Base-by-base conservation (phyloP, 1,140 invertebrate species). In the Drosophila repleta region DNA sequence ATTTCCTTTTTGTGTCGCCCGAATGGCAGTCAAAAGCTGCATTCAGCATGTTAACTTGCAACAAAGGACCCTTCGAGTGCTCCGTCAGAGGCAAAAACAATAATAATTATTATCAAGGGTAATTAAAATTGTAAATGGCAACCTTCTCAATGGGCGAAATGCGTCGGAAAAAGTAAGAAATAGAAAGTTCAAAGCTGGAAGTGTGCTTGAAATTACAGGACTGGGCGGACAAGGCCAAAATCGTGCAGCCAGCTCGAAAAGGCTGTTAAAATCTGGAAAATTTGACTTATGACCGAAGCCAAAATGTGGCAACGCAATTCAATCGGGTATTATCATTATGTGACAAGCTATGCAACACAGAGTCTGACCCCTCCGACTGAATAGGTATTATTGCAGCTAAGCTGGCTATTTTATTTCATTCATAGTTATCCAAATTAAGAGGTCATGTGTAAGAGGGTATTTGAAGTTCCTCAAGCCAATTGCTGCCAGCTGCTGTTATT, bases 121-220 rank as follows among this genome's bases (percentile, higher is more conserved):
- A 85, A 75, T 87, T 82, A 81, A 66, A 78, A 77, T 71, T 49
- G 53, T 63, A 79, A 87, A 65, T 53, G 53, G 62, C 55, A 78
- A 78, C 78, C 75, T 51, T 85, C 61, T 67, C 74, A 81, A 70
- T 78, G 63, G 75, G 69, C 32, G 53, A 87, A 78, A 63, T 64
- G 77, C 70, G 63, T 72, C 87, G 76, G 41, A 45, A 48, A 62
- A 63, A 55, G 35, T 57, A 82, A 74, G 70, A 62, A 26, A 67
- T 56, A 24, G 18, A 43, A 46, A n/a, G 41, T 13, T 37, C 37
- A 45, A 71, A 84, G 69, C n/a, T n/a, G 62, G 74, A 69, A 77
- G 71, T 60, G 35, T 72, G 63, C 26, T 66, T 58, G 11, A 8
- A 60, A 58, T 57, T 71, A 39, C 13, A 0, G 35, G 35, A 13